A percentile compares a stretch with the other conserved stretches of the same genome.
phyloP scores from a whole-genome alignment of 2,797 vertebrate species.

The Vireo griseus region DNA sequence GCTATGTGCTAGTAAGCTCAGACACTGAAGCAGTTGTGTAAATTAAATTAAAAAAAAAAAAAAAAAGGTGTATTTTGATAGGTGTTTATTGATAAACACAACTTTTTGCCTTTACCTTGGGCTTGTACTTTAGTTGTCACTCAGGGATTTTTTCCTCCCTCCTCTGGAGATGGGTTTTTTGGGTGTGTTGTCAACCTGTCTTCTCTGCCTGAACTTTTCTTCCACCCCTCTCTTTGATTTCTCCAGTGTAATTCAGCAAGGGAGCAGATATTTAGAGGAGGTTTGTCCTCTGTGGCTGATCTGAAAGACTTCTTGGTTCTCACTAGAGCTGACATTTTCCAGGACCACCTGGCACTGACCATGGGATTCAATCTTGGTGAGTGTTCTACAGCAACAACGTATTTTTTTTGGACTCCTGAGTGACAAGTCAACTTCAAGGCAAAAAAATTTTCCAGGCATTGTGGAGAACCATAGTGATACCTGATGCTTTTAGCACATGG shows the following conservation, averaged over 20 bases:
- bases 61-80: not conserved
- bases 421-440: not conserved
- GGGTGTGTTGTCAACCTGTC: not conserved
- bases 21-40: not conserved
- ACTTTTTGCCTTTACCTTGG: not conserved
- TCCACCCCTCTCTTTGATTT: not conserved
- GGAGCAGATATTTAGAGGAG: not conserved
- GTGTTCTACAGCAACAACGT: not conserved
- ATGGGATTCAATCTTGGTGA: not conserved
- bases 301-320: not conserved
- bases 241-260: not conserved
- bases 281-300: not conserved
- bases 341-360: not conserved
- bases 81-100: not conserved
- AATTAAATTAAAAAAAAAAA: no score
- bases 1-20: not conserved
- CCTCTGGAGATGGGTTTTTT: not conserved
- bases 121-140: not conserved
- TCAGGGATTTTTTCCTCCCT: accelerated
- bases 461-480: not conserved
- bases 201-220: not conserved
- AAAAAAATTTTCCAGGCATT: not conserved
- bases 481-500: not conserved
- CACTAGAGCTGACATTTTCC: not conserved
- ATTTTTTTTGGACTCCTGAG: not conserved